phyloP scores from a whole-genome alignment of 1,140 invertebrate species.

The Bactericera cockerelli region DNA sequence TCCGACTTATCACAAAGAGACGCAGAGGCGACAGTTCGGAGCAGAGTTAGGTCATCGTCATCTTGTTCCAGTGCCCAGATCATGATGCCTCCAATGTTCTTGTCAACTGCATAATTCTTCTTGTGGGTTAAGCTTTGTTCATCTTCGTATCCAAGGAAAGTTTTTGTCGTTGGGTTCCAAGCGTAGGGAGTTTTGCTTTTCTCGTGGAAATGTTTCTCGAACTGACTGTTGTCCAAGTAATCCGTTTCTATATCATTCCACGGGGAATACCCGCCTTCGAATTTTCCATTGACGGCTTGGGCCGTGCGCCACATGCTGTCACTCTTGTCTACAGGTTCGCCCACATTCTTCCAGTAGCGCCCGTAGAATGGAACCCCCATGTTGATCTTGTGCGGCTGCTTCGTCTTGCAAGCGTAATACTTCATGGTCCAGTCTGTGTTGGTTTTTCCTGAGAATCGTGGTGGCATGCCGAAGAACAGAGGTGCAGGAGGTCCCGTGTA shows the following conservation, averaged over 20 bases:
- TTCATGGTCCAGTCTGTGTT: slow-evolving; percentile 20
- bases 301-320: slow-evolving; percentile 17
- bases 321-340: slow-evolving; percentile 11
- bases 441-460: slow-evolving; percentile 17
- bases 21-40: slow-evolving; percentile 12
- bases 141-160: slow-evolving; percentile 19
- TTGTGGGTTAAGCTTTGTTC: slow-evolving; percentile 13
- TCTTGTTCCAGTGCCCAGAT: slow-evolving; percentile 19
- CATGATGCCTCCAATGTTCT: slow-evolving; percentile 20
- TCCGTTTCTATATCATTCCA: slow-evolving; percentile 12
- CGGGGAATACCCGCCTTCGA: slow-evolving; percentile 15
- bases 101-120: slow-evolving; percentile 16
- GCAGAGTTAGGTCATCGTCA: slow-evolving; percentile 15
- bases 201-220: background rate
- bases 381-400: slow-evolving; percentile 17
- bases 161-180: slow-evolving; percentile 12
- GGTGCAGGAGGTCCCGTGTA: slow-evolving; percentile 18
- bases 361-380: slow-evolving; percentile 20
- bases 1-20: slow-evolving; percentile 11
- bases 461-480: slow-evolving; percentile 15
- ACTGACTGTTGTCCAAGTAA: slow-evolving; percentile 6
- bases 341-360: slow-evolving; percentile 18
- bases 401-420: slow-evolving; percentile 17
- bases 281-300: slow-evolving; percentile 13
- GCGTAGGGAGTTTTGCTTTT: slow-evolving; percentile 15